Evolutionary conservation across 1,140 invertebrate genomes (phyloP), one percentile per base, ranked within the genome.

Genomic region (Macrotrachela quadricornifera): DNA sequence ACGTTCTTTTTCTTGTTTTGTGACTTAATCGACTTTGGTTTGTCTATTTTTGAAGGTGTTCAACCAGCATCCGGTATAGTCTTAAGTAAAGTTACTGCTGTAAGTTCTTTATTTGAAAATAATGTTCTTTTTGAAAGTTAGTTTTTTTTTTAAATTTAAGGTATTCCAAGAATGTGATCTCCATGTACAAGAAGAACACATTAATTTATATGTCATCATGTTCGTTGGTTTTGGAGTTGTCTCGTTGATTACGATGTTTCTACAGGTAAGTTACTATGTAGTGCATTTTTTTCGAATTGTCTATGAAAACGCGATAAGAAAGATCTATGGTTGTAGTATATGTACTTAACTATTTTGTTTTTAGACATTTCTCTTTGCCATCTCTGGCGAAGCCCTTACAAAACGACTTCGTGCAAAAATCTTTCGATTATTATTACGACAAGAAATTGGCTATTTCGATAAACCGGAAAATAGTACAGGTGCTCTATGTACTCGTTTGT

Each of bases 401-500:
- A 75, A 76, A 45, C 72, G 78, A 63, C 76, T 86, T 16, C 39
- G 54, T 38, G 44, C 54, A 58, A 69, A 72, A 58, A 85, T 82
- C 62, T 69, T 86, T n/a, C 69, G 76, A 59, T 74, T 81, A 10
- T 77, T 86, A 1, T 67, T 91, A 6, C 74, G 81, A 12, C 86
- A 91, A 68, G 84, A 91, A 60, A 83, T 91, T 61, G 72, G 78
- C 37, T 92, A 85, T 85, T 90, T 85, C 66, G 83, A 85, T n/a
- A n/a, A n/a, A n/a, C n/a, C n/a, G n/a, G n/a, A n/a, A n/a, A n/a
- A n/a, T n/a, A n/a, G n/a, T n/a, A n/a, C n/a, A n/a, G n/a, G n/a
- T n/a, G n/a, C n/a, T n/a, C n/a, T n/a, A n/a, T n/a, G n/a, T n/a
- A n/a, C n/a, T n/a, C n/a, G n/a, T n/a, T n/a, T n/a, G n/a, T n/a